These are phyloP conservation scores for Battus philenor DNA, from an alignment of 1,140 invertebrate species.

Conservation along the genomic window DNA sequence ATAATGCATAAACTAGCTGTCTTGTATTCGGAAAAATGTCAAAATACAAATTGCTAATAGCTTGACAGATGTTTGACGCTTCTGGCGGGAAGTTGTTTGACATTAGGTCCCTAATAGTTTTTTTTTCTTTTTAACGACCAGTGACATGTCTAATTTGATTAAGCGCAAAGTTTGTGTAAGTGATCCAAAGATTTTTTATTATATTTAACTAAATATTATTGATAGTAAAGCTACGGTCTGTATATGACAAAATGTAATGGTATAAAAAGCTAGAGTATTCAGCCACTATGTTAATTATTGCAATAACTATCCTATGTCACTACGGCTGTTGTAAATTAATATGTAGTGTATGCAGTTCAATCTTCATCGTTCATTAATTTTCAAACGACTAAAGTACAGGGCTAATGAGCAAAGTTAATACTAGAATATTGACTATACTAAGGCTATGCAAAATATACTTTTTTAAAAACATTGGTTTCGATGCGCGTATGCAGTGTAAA, in stretches of 20 bases:
- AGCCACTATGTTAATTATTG: constrained; percentile 1
- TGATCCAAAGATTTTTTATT: constrained; percentile 15
- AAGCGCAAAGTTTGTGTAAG: constrained; percentile 7
- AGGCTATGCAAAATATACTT: not conserved
- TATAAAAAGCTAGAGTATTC: constrained; percentile 16
- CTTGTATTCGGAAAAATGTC: not conserved
- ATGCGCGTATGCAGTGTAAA: not conserved
- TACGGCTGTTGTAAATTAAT: not conserved
- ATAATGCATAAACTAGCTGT: not conserved
- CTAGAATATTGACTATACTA: not conserved
- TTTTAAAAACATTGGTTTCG: constrained; percentile 3
- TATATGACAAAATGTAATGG: no score
- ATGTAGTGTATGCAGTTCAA: not conserved
- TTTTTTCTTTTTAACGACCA: no score
- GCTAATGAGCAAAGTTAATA: not conserved
- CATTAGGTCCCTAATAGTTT: no score
- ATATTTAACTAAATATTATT: constrained; percentile 9
- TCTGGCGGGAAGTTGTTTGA: no score
- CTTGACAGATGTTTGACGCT: not conserved
- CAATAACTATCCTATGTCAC: not conserved
- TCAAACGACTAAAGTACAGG: constrained; percentile 3
- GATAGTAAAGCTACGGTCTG: constrained; percentile 6
- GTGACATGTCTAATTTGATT: not conserved
- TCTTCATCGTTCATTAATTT: constrained; percentile 1
- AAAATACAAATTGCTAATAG: not conserved